A percentile compares a stretch with the other conserved stretches of the same genome.
phyloP scores from a whole-genome alignment of 2,113 vertebrate genomes.

The Gadus chalcogrammus region DNA sequence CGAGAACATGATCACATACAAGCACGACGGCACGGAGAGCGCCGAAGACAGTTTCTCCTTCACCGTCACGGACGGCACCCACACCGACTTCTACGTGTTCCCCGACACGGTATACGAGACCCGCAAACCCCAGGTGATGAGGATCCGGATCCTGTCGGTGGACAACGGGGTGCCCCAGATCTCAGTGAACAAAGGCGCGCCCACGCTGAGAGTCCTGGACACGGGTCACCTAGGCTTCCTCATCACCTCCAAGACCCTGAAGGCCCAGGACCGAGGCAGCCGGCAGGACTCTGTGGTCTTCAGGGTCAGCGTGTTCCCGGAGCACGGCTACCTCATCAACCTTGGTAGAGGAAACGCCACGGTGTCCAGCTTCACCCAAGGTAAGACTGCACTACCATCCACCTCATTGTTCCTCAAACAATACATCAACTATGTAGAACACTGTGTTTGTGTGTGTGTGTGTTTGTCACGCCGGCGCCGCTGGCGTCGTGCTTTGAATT shows the following conservation, averaged over 20 bases:
- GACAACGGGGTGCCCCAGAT: constrained; percentile 87
- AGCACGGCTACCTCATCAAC: constrained; percentile 87
- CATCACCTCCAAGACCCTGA: constrained; percentile 88
- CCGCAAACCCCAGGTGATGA: constrained; percentile 86
- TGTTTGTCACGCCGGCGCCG: background rate
- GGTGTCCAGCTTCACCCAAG: constrained; percentile 87
- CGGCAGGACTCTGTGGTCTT: constrained; percentile 74
- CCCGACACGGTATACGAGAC: constrained; percentile 89
- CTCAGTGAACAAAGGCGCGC: constrained; percentile 84
- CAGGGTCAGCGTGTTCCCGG: constrained; percentile 75
- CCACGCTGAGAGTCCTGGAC: constrained; percentile 77
- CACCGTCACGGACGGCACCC: constrained; percentile 90
- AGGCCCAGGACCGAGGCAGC: constrained; percentile 88
- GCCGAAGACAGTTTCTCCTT: constrained; percentile 91
- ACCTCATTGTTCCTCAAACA: no score
- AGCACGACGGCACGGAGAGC: constrained; percentile 85
- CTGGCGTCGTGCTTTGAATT: constrained; percentile 2
- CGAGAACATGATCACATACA: constrained; percentile 93
- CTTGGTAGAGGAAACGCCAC: constrained; percentile 86
- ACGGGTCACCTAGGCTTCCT: constrained; percentile 84
- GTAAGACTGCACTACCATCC: constrained; percentile 63
- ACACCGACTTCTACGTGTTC: constrained; percentile 90
- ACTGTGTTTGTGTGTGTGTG: background rate
- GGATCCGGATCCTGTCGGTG: constrained; percentile 79
- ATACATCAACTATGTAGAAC: constrained; percentile 14